Percentiles rank a stretch among this genome's conserved stretches.
These are phyloP conservation scores for Drosophila guanche DNA, from an alignment of 1,140 invertebrate species.

Conservation along the genomic window DNA sequence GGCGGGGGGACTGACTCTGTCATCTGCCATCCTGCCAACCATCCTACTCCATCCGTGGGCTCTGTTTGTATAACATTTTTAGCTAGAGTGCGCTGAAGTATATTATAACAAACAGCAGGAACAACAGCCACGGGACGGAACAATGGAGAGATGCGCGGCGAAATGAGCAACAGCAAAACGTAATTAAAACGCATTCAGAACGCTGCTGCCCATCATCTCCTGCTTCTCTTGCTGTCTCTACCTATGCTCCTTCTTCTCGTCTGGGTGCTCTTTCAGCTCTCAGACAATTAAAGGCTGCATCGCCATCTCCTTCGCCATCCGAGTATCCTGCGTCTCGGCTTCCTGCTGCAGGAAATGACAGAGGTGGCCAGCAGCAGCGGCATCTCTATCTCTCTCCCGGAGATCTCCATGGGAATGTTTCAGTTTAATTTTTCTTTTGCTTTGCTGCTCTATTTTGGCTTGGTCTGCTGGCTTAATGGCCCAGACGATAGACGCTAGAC, in stretches of 20 bases:
- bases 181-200: conserved; percentile 66
- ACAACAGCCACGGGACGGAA: conserved; percentile 18
- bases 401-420: conserved; percentile 3
- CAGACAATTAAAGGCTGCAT: conserved; percentile 38
- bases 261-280: neutral
- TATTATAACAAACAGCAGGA: conserved; percentile 41
- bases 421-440: conserved; percentile 1
- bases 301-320: conserved; percentile 1
- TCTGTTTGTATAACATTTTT: conserved; percentile 21
- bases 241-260: neutral
- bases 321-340: no score
- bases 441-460: neutral
- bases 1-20: no score
- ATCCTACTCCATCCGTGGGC: conserved; percentile 19
- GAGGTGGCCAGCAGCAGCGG: neutral
- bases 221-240: neutral
- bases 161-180: conserved; percentile 62
- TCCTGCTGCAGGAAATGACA: conserved; percentile 8
- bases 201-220: neutral
- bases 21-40: neutral
- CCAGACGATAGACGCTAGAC: neutral
- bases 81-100: conserved; percentile 55
- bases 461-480: neutral
- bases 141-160: conserved; percentile 45
- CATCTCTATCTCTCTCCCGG: neutral